Evolutionary conservation across 2,113 vertebrate species (phyloP).

Genomic region (Channa argus): DNA sequence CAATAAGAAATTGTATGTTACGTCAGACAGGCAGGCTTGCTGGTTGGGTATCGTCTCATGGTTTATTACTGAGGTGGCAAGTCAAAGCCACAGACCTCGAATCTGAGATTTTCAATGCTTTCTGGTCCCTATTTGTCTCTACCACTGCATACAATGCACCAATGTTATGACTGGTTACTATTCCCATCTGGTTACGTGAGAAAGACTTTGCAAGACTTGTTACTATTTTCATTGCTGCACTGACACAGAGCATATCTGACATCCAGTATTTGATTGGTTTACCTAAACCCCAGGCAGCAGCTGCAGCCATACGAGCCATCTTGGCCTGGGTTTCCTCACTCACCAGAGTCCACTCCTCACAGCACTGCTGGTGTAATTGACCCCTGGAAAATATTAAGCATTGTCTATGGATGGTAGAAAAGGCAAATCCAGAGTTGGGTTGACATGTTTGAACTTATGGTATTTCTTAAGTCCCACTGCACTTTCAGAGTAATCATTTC

Average conservation of each 20-base stretch:
- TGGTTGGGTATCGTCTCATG: conserved; percentile 11
- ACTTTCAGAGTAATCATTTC: neutral
- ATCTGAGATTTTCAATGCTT: conserved; percentile 29
- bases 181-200: conserved; percentile 47
- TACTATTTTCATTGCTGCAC: conserved; percentile 21
- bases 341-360: conserved; percentile 97
- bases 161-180: conserved; percentile 59
- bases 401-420: conserved; percentile 9
- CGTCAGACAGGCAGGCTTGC: neutral
- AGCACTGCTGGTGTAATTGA: conserved; percentile 98
- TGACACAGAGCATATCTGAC: neutral
- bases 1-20: neutral
- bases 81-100: conserved; percentile 49
- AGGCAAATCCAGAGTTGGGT: conserved; percentile 5
- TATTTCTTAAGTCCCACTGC: neutral
- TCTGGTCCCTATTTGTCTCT: conserved; percentile 56
- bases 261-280: conserved; percentile 39
- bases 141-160: conserved; percentile 56
- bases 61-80: conserved; percentile 36
- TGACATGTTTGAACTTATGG: neutral
- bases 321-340: conserved; percentile 97
- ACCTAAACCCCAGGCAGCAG: conserved; percentile 98
- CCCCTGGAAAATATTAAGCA: conserved; percentile 85
- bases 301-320: conserved; percentile 99
- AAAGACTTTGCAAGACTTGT: conserved; percentile 22